Evolutionary conservation across 2,797 vertebrate species (phyloP).

Genomic region (Iguana delicatissima): DNA sequence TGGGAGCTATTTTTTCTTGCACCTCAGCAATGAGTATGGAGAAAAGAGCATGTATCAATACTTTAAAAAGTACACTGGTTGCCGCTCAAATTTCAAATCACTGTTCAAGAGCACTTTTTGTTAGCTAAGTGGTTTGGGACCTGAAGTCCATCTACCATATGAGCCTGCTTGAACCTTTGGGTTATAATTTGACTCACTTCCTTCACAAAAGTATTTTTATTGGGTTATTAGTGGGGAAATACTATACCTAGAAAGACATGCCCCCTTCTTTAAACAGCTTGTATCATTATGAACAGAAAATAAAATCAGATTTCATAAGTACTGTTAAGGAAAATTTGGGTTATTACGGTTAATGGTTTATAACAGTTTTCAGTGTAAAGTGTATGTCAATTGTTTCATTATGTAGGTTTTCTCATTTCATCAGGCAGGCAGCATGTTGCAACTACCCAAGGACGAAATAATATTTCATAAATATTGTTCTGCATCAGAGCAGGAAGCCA

Average conservation of each 20-base stretch:
- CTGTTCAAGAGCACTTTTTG: background rate
- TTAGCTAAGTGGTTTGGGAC: background rate
- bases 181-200: background rate
- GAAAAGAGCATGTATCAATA: background rate
- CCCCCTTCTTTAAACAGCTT: background rate
- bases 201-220: background rate
- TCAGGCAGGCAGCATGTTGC: background rate
- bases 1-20: background rate
- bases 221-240: background rate
- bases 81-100: background rate
- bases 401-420: background rate
- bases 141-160: background rate
- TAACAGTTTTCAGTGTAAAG: background rate
- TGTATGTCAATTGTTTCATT: slow-evolving; percentile 1
- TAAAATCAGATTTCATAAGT: background rate
- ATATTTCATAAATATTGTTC: background rate
- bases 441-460: background rate
- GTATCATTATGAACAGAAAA: background rate
- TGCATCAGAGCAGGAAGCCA: background rate
- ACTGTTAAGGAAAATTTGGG: background rate
- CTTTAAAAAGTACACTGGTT: background rate
- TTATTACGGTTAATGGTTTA: background rate
- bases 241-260: background rate
- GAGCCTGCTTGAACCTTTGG: background rate
- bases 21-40: background rate